Conservation (phyloP, 2,113 vertebrate species). For the Epinephelus lanceolatus region DNA sequence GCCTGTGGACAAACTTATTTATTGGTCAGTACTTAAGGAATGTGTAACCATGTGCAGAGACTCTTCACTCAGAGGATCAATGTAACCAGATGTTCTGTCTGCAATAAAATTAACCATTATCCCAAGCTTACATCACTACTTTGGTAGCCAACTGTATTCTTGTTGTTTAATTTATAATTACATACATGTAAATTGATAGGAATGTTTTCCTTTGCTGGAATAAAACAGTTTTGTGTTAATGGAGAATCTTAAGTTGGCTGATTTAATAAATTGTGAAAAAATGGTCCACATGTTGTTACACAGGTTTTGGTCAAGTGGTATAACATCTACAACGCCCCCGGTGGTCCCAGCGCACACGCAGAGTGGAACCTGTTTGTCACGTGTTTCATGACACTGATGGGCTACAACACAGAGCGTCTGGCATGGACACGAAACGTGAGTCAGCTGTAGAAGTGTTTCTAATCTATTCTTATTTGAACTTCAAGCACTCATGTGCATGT, state of each 20-base stretch:
- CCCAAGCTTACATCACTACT: background rate
- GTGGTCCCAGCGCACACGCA: slow-evolving; percentile 92
- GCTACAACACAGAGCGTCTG: slow-evolving; percentile 96
- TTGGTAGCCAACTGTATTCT: background rate
- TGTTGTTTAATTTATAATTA: background rate
- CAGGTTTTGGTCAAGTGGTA: slow-evolving; percentile 95
- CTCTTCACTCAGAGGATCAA: background rate
- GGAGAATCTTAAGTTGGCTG: background rate
- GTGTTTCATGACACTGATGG: slow-evolving; percentile 97
- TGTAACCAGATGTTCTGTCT: background rate
- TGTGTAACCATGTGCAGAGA: background rate
- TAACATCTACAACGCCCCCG: slow-evolving; percentile 95
- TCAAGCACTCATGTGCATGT: background rate
- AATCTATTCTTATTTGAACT: background rate
- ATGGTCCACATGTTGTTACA: background rate
- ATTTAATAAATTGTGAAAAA: background rate
- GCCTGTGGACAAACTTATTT: background rate
- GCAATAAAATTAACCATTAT: background rate
- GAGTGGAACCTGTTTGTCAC: slow-evolving; percentile 97
- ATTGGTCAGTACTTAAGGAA: background rate
- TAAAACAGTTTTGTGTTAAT: background rate
- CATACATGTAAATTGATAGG: background rate
- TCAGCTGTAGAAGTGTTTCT: background rate
- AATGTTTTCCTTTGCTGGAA: background rate
- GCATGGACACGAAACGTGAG: slow-evolving; percentile 94